Evolutionary conservation across 35 echinoderm and acorn worm genomes (phyloP), one percentile per base, ranked within the genome.

Genomic region (Ophiothrix spiculata): DNA sequence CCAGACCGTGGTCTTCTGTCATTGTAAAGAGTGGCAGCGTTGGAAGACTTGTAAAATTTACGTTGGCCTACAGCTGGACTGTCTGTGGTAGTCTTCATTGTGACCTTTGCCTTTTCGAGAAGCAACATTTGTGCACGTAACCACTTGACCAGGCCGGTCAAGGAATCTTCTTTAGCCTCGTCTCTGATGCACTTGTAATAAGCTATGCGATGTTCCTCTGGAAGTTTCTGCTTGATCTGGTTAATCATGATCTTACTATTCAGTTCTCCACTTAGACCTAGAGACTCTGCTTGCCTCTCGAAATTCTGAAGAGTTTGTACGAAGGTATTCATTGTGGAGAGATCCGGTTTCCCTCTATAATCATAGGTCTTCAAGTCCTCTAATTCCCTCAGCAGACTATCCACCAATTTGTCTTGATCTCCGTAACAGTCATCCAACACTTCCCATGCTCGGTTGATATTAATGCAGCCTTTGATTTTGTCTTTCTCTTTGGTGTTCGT

Each of bases 391-490:
- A 93, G 56, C 34, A 93, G 75, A 36, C 81, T 93, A 77, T 93
- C 82, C 10, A 89, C 87, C 31, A 89, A 21, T 76, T 64, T 93
- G 31, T 89, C 82, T 29, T 89, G 32, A 39, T 93, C 87, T 0
- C 91, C 82, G 73, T 85, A 93, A 35, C 64, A 81, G 37, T 93
- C 77, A 76, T 93, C 87, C 33, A 90, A 35, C 80, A 93, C 87
- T 41, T 89, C 46, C 87, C 87, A 89, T 12, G 91, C 91, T 64
- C 78, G 82, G 23, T 76, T 35, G 31, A 80, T 39, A 75, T 86
- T 86, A 56, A 89, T 76, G 63, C 87, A 93, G 14, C 80, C 75
- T 79, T 80, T 86, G 23, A 87, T 87, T 75, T 77, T 87, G 42
- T 94, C 82, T 6, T 45, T 32, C 60, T 94, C 92, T 39, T 25